Percentiles rank a stretch among this genome's conserved stretches.
phyloP scores from a whole-genome alignment of 2,888 invertebrate genomes.

The Amaurobius ferox region DNA sequence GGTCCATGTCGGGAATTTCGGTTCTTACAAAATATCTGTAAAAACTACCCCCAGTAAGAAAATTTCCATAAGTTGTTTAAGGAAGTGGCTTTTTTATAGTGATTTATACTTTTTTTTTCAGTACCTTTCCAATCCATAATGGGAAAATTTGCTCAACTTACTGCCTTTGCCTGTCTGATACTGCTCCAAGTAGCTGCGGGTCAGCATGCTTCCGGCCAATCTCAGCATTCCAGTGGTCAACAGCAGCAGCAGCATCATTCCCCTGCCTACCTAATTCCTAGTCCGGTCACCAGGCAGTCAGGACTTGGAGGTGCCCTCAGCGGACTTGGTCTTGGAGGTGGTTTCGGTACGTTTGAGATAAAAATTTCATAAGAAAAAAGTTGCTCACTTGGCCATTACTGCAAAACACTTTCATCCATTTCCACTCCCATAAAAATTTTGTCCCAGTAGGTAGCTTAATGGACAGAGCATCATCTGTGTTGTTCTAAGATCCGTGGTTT shows the following conservation, averaged over 20 bases:
- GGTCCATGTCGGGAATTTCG: too few species aligned
- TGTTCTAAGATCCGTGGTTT: too few species aligned
- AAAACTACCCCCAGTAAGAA: too few species aligned
- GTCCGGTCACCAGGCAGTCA: constrained; percentile 42
- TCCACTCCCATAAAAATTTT: too few species aligned
- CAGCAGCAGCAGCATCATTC: constrained; percentile 44
- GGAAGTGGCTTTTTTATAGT: too few species aligned
- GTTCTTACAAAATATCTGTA: too few species aligned
- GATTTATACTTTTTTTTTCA: background rate
- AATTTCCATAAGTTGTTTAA: too few species aligned
- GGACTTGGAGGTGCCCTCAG: constrained; percentile 53
- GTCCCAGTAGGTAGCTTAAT: too few species aligned
- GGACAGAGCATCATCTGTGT: too few species aligned
- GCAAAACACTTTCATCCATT: too few species aligned
- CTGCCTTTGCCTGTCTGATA: constrained; percentile 19
- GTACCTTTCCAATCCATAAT: background rate
- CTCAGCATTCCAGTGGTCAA: constrained; percentile 5
- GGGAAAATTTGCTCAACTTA: constrained; percentile 18
- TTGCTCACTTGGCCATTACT: too few species aligned
- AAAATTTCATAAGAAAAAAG: too few species aligned
- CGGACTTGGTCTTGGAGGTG: constrained; percentile 26
- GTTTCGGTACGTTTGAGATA: constrained; percentile 33
- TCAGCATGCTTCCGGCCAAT: constrained; percentile 39
- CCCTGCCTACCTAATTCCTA: constrained; percentile 64
- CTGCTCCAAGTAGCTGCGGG: constrained; percentile 31